Percentiles rank a stretch among this genome's conserved stretches.
These are phyloP conservation scores for Drosophila nebulosa DNA, from an alignment of 1,140 invertebrate genomes.

Conservation along the genomic window DNA sequence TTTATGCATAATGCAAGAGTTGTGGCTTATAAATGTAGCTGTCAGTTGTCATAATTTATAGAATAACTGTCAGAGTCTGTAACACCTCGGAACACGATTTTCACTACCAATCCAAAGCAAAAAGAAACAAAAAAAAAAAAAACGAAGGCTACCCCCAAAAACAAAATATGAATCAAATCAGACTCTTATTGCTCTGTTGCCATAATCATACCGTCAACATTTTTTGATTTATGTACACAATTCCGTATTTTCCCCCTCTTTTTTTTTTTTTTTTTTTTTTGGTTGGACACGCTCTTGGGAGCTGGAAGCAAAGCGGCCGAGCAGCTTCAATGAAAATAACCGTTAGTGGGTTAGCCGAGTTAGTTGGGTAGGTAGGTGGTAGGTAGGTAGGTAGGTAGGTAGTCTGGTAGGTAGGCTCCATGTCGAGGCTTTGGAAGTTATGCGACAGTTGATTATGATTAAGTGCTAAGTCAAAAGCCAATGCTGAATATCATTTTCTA, in stretches of 20 bases:
- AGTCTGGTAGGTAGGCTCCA: conserved; percentile 45
- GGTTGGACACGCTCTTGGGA: conserved; percentile 40
- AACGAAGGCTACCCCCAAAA: conserved; percentile 25
- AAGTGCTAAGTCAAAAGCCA: conserved; percentile 69
- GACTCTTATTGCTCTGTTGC: conserved; percentile 51
- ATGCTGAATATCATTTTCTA: conserved; percentile 37
- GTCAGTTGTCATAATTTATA: conserved; percentile 79
- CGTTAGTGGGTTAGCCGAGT: conserved; percentile 46
- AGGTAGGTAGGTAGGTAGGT: conserved; percentile 39
- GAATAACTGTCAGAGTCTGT: conserved; percentile 71
- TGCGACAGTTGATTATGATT: conserved; percentile 80
- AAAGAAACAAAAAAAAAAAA: not conserved
- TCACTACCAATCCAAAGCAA: not conserved
- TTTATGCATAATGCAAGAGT: conserved; percentile 71
- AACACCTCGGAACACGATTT: conserved; percentile 74
- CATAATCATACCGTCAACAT: conserved; percentile 74
- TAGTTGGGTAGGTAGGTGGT: conserved; percentile 28
- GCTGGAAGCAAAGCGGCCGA: conserved; percentile 12
- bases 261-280: conserved; percentile 24
- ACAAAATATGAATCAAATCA: conserved; percentile 1
- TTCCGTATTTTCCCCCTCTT: conserved; percentile 55
- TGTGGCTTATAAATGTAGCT: conserved; percentile 78
- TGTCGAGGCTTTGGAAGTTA: conserved; percentile 48
- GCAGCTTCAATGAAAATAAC: conserved; percentile 32
- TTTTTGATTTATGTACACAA: conserved; percentile 69